Percentiles rank a stretch among this genome's conserved stretches.
phyloP scores from a whole-genome alignment of 2,888 invertebrate species.

The Cheilosia pagana region DNA sequence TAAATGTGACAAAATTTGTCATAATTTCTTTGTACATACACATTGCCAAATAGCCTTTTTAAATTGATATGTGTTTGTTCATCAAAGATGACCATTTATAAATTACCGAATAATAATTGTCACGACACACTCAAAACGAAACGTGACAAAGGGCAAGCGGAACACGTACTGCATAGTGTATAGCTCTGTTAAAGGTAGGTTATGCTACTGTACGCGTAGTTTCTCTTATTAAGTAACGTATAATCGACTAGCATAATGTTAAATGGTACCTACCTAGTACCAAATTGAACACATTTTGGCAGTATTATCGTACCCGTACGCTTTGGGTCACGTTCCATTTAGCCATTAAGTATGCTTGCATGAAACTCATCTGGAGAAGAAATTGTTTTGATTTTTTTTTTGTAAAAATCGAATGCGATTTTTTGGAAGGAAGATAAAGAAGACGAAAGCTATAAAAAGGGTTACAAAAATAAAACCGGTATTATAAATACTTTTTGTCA shows the following conservation, averaged over 20 bases:
- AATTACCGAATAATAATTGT: not conserved
- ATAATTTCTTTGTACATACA: no score
- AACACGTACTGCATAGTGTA: slow-evolving; percentile 2
- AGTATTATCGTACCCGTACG: not conserved
- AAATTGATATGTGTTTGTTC: no score
- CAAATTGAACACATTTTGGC: not conserved
- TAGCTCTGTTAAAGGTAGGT: not conserved
- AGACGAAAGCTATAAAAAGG: no score
- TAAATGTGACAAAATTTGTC: no score
- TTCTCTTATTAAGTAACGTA: slow-evolving; percentile 2
- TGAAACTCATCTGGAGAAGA: no score
- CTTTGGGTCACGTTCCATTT: not conserved
- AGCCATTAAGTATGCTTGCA: not conserved
- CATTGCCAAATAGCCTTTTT: no score
- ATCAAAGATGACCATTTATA: no score
- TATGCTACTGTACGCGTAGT: slow-evolving; percentile 1
- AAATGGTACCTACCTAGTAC: not conserved
- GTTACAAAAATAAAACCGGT: no score
- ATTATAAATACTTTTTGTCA: no score
- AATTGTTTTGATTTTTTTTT: no score
- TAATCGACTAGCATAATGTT: not conserved
- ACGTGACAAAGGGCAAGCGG: slow-evolving; percentile 1
- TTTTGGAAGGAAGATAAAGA: no score
- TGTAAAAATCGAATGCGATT: no score
- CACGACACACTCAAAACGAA: not conserved